Percentiles rank a stretch among this genome's conserved stretches.
Evolutionary conservation across 2,888 invertebrate genomes (phyloP).

Genomic region (Diarsia mendica): DNA sequence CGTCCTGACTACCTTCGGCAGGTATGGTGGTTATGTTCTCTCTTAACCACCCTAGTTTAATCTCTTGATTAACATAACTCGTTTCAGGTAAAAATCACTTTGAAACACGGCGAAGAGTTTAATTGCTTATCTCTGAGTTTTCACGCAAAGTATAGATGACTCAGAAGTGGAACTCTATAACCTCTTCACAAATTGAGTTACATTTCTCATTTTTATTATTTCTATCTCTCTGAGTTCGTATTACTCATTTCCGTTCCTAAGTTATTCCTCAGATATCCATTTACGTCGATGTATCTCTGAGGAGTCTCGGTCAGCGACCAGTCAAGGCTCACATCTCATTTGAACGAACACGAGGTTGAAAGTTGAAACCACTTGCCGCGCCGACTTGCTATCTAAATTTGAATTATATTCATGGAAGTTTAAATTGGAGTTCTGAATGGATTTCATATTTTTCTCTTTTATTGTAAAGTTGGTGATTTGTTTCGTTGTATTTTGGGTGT

Average conservation of each 20-base stretch:
- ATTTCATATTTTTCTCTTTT: conserved; percentile 41
- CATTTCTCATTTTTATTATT: conserved; percentile 48
- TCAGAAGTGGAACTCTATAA: conserved; percentile 38
- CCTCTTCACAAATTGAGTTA: conserved; percentile 41
- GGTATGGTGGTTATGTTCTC: too few relatives aligned
- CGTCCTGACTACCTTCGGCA: too few relatives aligned
- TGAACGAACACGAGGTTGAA: conserved; percentile 63
- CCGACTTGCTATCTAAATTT: conserved; percentile 50
- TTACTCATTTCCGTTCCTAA: conserved; percentile 60
- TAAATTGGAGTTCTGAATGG: conserved; percentile 35
- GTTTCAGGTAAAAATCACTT: conserved; percentile 39
- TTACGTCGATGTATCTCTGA: conserved; percentile 56
- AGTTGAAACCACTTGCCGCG: conserved; percentile 64
- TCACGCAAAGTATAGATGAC: conserved; percentile 25
- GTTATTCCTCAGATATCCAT: conserved; percentile 58
- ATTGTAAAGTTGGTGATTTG: conserved; percentile 22
- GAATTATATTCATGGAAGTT: conserved; percentile 61
- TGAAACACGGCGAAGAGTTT: conserved; percentile 41
- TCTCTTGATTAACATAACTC: conserved; percentile 43
- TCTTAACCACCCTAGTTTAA: conserved; percentile 24
- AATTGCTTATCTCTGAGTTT: conserved; percentile 48
- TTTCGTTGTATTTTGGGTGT: conserved; percentile 12
- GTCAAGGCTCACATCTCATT: conserved; percentile 61
- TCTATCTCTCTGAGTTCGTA: conserved; percentile 46
- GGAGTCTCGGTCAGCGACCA: conserved; percentile 55